A percentile compares a stretch with the other conserved stretches of the same genome.
Evolutionary conservation across 2,113 vertebrate genomes (phyloP).

Genomic region (Istiophorus platypterus): DNA sequence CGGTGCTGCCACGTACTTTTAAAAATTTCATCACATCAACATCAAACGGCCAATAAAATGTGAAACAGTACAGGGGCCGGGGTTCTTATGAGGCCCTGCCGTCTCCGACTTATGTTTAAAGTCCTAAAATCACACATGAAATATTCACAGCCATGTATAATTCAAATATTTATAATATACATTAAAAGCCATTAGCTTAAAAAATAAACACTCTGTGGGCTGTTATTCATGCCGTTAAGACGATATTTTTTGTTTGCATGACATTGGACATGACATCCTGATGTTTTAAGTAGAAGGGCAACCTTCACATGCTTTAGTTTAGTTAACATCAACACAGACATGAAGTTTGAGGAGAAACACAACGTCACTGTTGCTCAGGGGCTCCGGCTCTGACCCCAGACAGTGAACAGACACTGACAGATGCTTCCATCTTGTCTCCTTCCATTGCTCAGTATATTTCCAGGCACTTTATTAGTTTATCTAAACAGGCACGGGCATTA

Average conservation of each 20-base stretch:
- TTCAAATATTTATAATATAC: conserved; percentile 87
- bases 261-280: conserved; percentile 81
- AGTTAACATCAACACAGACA: conserved; percentile 84
- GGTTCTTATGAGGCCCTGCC: conserved; percentile 70
- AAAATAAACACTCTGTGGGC: conserved; percentile 78
- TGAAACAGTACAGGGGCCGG: conserved; percentile 65
- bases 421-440: conserved; percentile 84
- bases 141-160: conserved; percentile 83
- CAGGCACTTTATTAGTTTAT: conserved; percentile 77
- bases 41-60: conserved; percentile 81
- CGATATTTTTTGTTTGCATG: conserved; percentile 68
- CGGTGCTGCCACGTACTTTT: conserved; percentile 65
- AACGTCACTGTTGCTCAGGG: conserved; percentile 73
- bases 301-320: conserved; percentile 83
- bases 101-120: conserved; percentile 77
- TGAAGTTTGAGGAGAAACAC: conserved; percentile 65
- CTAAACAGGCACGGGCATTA: conserved; percentile 66
- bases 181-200: conserved; percentile 87
- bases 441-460: conserved; percentile 74
- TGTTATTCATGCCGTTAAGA: conserved; percentile 61
- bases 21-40: conserved; percentile 86
- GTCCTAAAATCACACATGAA: conserved; percentile 81
- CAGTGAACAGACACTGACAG: conserved; percentile 81
- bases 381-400: conserved; percentile 70
- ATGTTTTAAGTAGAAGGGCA: conserved; percentile 75